Base-by-base conservation (phyloP, 1,140 invertebrate species). In the Manduca sexta region DNA sequence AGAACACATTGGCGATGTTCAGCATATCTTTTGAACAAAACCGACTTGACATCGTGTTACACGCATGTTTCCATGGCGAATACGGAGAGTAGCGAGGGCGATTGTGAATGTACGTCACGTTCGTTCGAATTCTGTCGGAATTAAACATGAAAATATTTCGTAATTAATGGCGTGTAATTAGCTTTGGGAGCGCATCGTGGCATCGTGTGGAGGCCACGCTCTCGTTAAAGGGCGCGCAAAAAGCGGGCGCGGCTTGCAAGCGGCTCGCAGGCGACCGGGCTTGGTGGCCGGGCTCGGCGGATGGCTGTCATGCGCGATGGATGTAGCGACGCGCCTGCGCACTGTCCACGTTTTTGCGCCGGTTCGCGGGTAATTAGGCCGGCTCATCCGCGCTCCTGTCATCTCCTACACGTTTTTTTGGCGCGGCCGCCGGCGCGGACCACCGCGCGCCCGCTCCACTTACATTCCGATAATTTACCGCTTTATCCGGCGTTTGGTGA, bases 381-480 rank as follows among this genome's bases (percentile, higher is more conserved):
- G 53, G 54, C 54, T 74, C 78, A 76, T 84, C 70, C 67, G 67
- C 61, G 69, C 51, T 66, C 57, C 74, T 74, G 72, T 79, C 78
- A 75, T 80, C 74, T 75, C 58, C 61, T 78, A 80, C 80, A 81
- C 74, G 65, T 75, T 80, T 81, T 74, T 81, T 78, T 71, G 48
- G 42, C 45, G 41, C 45, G 56, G 51, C 62, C 61, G 59, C 54
- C 57, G 57, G 50, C 56, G 16, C 68, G 63, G 78, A 81, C 76
- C 75, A 84, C 78, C 78, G 67, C 69, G 72, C 64, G 61, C 60
- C 45, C 55, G 56, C 57, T 40, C 62, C 56, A 64, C 64, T 66
- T 69, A 69, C 68, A 81, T 81, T 75, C 74, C 66, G 73, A 84
- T 83, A 83, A 81, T 81, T 83, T 84, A 84, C 79, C 81, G 79